Base-by-base conservation (phyloP, 1,140 invertebrate species). In the Drosophila gunungcola region DNA sequence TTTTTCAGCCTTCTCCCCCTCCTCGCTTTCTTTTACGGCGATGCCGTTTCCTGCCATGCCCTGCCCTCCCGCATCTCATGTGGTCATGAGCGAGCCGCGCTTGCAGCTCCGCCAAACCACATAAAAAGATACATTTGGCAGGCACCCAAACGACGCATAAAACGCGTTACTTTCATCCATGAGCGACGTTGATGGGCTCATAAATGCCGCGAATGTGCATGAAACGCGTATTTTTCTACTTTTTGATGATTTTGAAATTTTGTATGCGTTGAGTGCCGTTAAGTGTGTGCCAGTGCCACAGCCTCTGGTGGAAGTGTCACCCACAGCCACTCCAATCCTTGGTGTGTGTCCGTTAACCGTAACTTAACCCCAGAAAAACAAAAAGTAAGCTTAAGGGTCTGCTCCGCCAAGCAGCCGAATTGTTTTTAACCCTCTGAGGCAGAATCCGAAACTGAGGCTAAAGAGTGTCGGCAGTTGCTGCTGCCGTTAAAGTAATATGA, bases 141-240 rank as follows among this genome's bases (percentile, higher is more conserved):
- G 80, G 52, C 84, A 89, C 84, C 84, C 80, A 89, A 89, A 89
- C 80, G 84, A 84, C 85, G 84, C 77, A 89, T 90, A 89, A 89
- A 90, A 89, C 84, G 84, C 84, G 85, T 89, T 89, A 90, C 84
- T 84, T 89, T 89, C 84, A 89, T 88, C 83, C 84, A 89, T 89
- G 85, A 89, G 85, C 84, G 84, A 89, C 89, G 84, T 91, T 91
- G 89, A 91, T 91, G 89, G 89, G 89, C 83, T 91, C 89, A 91
- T 91, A 89, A 91, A 91, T 85, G 89, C 78, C 80, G 83, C 83
- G 73, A 88, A 91, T 91, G 88, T 91, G 84, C 85, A 89, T 90
- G 84, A 90, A 89, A 89, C 65, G 84, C 85, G 84, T 89, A 89
- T 89, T 89, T 89, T 89, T 88, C 84, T 89, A 89, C 84, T 89